Base-by-base conservation (phyloP, 2,888 invertebrate species). In the Alsophila aescularia region DNA sequence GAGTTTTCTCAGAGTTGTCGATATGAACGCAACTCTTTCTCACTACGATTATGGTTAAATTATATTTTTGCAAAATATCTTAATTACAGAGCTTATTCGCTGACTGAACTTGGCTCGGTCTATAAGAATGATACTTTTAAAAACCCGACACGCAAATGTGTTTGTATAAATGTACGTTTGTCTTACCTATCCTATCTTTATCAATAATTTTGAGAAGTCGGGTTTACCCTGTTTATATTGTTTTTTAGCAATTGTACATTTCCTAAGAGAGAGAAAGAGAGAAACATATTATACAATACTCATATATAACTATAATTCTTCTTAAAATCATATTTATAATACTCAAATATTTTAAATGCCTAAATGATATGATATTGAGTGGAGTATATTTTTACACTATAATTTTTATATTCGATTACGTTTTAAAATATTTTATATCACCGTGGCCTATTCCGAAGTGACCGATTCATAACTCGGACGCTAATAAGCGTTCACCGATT, bases 231-330 rank as follows among this genome's bases (percentile, higher is more conserved):
- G 37, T 52, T 58, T 36, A 45, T 53, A 53, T 58, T 50, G 52
- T 42, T 51, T 60, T 60, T 60, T 69, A 66, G 67, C 77, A 74
- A 75, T 77, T 81, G 81, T 87, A 86, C 74, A 83, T 82, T 85
- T 82, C 75, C 77, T 79, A 85, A 84, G 88, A 89, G 88, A 89
- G 88, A 89, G 85, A 87, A 78, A 75, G 53, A 53, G 55, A 55
- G 55, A 55, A 55, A 41, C 41, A 50, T 55, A 69, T 66, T 75
- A 73, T 73, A 75, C 72, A 78, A 75, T 72, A 80, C 73, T 64
- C 60, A 73, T 75, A 72, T 65, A 65, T 55, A 71, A 71, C 64
- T 71, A 69, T 74, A 73, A 73, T 74, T 78, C 76, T 74, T 75
- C 72, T 66, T 80, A 82, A 70, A 70, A 73, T 74, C 72, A 51